These are phyloP conservation scores for Menura novaehollandiae DNA, from an alignment of 2,113 vertebrate genomes.

Conservation along the genomic window DNA sequence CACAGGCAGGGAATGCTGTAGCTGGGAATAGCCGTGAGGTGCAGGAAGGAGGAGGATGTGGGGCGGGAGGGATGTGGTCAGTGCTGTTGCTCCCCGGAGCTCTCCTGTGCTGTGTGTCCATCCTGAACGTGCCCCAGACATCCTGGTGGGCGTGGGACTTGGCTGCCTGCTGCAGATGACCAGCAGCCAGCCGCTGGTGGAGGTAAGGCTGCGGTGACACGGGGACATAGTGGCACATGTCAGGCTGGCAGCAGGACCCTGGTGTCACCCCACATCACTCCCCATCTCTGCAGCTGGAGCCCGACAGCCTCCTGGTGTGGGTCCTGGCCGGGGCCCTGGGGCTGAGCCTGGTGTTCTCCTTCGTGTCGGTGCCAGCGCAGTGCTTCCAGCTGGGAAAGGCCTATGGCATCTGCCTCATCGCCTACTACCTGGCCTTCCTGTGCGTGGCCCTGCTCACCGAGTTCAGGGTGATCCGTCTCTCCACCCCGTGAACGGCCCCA, in stretches of 20 bases:
- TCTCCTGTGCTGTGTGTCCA: not conserved
- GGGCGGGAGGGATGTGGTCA: fast-evolving
- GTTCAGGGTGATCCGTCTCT: conserved; percentile 76
- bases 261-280: fast-evolving
- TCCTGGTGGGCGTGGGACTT: conserved; percentile 90
- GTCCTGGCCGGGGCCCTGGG: conserved; percentile 85
- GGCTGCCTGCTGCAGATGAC: conserved; percentile 87
- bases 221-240: fast-evolving
- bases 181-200: conserved; percentile 65
- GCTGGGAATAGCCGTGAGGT: not conserved
- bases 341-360: conserved; percentile 87
- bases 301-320: conserved; percentile 86
- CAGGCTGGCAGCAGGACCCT: not conserved
- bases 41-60: not conserved
- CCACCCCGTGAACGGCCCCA: not conserved
- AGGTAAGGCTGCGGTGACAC: conserved; percentile 58
- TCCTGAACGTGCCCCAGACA: conserved; percentile 78
- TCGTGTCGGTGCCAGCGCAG: conserved; percentile 82
- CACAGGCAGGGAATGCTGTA: not conserved
- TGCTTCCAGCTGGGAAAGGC: conserved; percentile 79
- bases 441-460: conserved; percentile 87
- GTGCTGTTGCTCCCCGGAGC: fast-evolving
- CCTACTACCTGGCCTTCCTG: conserved; percentile 85
- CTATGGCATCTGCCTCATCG: conserved; percentile 83
- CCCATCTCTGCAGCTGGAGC: conserved; percentile 77